These are phyloP conservation scores for Capra hircus DNA, from an alignment of 2,113 vertebrate genomes.

Conservation along the genomic window DNA sequence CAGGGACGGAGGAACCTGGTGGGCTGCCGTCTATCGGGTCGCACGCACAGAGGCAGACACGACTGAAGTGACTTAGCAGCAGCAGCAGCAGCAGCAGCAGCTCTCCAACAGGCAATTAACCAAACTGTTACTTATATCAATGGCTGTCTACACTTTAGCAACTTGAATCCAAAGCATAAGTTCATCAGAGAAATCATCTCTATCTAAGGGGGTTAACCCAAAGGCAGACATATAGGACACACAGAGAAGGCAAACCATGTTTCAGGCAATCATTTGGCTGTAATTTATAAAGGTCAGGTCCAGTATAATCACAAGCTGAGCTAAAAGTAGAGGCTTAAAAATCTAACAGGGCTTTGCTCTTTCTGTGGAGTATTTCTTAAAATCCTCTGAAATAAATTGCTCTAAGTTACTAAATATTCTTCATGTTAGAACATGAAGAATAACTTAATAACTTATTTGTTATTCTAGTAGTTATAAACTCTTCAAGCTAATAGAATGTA, in stretches of 20 bases:
- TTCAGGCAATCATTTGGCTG: not conserved
- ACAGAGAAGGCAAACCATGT: not conserved
- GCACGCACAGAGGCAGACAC: rapidly evolving
- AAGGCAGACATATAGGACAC: not conserved
- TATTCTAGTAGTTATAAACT: conserved; percentile 14
- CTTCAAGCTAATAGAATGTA: not conserved
- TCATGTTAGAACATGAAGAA: not conserved
- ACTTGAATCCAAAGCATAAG: not conserved
- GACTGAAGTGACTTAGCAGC: not conserved
- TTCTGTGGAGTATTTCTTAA: not conserved
- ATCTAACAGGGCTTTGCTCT: not conserved
- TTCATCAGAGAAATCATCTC: conserved; percentile 8
- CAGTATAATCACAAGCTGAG: not conserved
- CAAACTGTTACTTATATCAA: not conserved
- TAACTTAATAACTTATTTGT: not conserved
- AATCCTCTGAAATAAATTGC: not conserved
- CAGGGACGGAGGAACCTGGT: not conserved
- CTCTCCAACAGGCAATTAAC: not conserved
- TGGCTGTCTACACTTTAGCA: not conserved
- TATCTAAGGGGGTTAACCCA: not conserved
- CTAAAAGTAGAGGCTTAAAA: not conserved
- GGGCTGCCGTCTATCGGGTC: not conserved
- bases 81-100: not conserved
- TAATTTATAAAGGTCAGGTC: not conserved
- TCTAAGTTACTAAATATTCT: not conserved